Base-by-base conservation (phyloP, 2,797 vertebrate species). In the Hydrolagus colliei region DNA sequence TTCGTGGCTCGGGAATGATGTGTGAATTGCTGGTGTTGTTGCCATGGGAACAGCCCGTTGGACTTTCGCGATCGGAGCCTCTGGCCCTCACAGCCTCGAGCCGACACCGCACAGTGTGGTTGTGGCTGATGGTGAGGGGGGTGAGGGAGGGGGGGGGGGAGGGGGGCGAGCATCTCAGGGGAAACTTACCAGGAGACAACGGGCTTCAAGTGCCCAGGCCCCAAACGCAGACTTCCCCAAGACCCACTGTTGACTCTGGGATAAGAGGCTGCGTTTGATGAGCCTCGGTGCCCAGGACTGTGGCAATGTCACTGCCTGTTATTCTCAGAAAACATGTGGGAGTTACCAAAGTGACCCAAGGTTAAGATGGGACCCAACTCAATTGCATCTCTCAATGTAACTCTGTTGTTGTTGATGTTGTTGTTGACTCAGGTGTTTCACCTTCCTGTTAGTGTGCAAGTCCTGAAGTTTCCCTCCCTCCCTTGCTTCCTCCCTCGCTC, bases 391-490 rank as follows among this genome's bases (percentile, higher is more conserved):
- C 27, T 27, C 27, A 27, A 27, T 27, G 27, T 27, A 27, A 27
- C 27, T 27, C 27, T 27, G 27, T 27, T 27, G 27, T 27, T 27
- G 27, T 27, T 27, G 27, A 0, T 27, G 27, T 27, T 1, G 27
- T 27, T 27, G 27, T 27, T 20, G 18, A 73, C 20, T 3, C 72
- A 10, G 16, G 18, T 9, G 9, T 20, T 22, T n/a, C 72, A 20
- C 11, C 20, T 22, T 0, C 72, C 20, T 52, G 41, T 73, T 22
- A 20, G 14, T 7, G 16, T 18, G 1, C 71, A 14, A 8, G 16
- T n/a, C 71, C 16, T 80, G 65, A 52, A 16, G 86, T 87, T 59
- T 78, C 88, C 72, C 71, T 59, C 52, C 71, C 35, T 18, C 32
- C 10, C 71, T 52, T 22, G 6, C 6, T 20, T 27, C 35, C 82